phyloP scores from a whole-genome alignment of 92 coral and sea anemone genomes.

The Meandrina meandrites region DNA sequence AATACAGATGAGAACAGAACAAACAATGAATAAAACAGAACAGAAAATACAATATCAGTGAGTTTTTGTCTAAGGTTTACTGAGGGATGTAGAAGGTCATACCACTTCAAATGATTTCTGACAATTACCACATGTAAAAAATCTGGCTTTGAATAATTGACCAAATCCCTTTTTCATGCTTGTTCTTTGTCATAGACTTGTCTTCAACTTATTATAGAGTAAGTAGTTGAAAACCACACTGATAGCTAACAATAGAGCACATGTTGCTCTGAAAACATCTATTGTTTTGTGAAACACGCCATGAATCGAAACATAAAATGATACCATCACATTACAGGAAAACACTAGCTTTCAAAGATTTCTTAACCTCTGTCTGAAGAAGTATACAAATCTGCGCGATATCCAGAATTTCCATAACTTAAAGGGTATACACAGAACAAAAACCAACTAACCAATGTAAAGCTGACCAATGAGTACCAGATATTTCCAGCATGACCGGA shows the following conservation, averaged over 20 bases:
- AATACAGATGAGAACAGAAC: neutral
- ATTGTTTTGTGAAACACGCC: neutral
- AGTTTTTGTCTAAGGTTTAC: too few relatives aligned
- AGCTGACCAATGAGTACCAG: neutral
- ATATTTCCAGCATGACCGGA: neutral
- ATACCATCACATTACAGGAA: neutral
- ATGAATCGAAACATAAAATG: neutral
- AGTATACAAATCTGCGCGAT: neutral
- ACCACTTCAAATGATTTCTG: too few relatives aligned
- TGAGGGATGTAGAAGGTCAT: too few relatives aligned
- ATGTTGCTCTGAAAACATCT: neutral
- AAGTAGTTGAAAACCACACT: neutral
- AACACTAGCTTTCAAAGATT: neutral
- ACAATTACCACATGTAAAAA: too few relatives aligned
- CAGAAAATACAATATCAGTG: too few relatives aligned
- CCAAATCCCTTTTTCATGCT: neutral
- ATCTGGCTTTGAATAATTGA: too few relatives aligned
- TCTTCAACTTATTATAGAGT: neutral
- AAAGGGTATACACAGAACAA: neutral
- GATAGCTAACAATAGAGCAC: neutral
- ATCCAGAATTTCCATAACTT: neutral
- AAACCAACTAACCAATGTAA: neutral
- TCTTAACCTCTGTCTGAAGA: neutral
- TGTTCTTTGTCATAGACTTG: neutral
- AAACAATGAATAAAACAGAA: neutral